phyloP scores from a whole-genome alignment of 53 echinoderm and acorn worm species.

The Echinometra lucunter region DNA sequence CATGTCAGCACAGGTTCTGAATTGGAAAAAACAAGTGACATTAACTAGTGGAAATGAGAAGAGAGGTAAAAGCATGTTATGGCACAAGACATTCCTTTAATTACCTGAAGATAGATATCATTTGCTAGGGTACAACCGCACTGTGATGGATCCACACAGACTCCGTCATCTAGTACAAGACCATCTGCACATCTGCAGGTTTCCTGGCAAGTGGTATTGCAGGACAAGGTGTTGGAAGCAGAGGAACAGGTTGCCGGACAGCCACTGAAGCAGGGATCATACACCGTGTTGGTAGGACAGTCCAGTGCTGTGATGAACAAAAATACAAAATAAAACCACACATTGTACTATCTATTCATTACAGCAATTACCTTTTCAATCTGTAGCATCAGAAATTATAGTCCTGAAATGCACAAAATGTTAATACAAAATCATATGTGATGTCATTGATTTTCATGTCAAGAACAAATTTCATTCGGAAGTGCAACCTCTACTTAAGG shows the following conservation, averaged over 20 bases:
- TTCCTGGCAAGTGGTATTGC: slow-evolving; percentile 78
- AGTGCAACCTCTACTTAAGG: too few species aligned
- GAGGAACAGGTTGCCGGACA: slow-evolving; percentile 78
- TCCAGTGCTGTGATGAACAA: neutral
- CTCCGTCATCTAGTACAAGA: slow-evolving; percentile 63
- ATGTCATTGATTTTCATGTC: too few species aligned
- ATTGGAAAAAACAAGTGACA: too few species aligned
- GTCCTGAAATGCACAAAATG: too few species aligned
- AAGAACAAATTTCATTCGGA: too few species aligned
- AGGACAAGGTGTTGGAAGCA: slow-evolving; percentile 7
- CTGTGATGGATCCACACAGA: slow-evolving; percentile 69
- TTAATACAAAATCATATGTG: too few species aligned
- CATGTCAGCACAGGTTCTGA: too few species aligned
- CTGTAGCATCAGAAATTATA: too few species aligned
- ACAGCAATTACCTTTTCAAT: too few species aligned
- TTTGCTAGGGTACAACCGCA: slow-evolving; percentile 72
- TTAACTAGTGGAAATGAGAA: too few species aligned
- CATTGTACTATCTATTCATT: too few species aligned
- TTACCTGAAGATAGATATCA: slow-evolving; percentile 67
- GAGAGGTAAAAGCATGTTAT: neutral
- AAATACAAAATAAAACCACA: neutral
- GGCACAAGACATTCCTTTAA: slow-evolving; percentile 55
- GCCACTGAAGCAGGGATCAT: slow-evolving; percentile 75
- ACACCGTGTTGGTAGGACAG: slow-evolving; percentile 73
- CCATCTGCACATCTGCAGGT: slow-evolving; percentile 72